Evolutionary conservation across 1,140 invertebrate genomes (phyloP).

Genomic region (Vollenhovia emeryi): DNA sequence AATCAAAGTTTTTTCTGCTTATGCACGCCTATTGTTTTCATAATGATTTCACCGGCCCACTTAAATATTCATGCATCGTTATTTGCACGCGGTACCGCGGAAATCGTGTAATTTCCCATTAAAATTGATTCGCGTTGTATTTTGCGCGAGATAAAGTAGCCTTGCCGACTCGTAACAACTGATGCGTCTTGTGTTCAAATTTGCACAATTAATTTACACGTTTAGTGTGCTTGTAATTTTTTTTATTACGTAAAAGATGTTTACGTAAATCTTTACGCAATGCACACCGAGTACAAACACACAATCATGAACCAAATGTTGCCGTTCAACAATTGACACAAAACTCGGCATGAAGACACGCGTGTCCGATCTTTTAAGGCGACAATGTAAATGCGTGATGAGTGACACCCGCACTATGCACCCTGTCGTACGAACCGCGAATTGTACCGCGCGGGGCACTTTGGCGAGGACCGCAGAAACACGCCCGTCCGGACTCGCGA

Average conservation of each 20-base stretch:
- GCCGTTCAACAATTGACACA: background rate
- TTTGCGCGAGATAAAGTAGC: too few species aligned
- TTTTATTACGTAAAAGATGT: background rate
- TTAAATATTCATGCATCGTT: conserved; percentile 39
- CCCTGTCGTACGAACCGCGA: background rate
- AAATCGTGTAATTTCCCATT: background rate
- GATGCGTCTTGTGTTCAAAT: background rate
- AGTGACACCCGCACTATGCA: background rate
- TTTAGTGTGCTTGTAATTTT: background rate
- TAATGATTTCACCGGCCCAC: background rate
- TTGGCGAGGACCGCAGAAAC: background rate
- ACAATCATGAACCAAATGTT: background rate
- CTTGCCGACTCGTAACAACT: background rate
- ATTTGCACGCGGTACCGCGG: background rate
- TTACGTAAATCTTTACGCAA: background rate
- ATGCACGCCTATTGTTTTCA: conserved; percentile 3
- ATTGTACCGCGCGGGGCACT: background rate
- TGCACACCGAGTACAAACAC: background rate
- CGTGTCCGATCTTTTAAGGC: background rate
- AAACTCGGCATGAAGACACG: background rate
- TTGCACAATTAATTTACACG: background rate
- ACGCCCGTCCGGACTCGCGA: background rate
- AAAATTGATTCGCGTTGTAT: background rate
- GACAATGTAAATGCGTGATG: background rate
- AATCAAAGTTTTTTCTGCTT: conserved; percentile 36